These are phyloP conservation scores for Peromyscus leucopus DNA, from an alignment of 2,113 vertebrate species.

Conservation along the genomic window DNA sequence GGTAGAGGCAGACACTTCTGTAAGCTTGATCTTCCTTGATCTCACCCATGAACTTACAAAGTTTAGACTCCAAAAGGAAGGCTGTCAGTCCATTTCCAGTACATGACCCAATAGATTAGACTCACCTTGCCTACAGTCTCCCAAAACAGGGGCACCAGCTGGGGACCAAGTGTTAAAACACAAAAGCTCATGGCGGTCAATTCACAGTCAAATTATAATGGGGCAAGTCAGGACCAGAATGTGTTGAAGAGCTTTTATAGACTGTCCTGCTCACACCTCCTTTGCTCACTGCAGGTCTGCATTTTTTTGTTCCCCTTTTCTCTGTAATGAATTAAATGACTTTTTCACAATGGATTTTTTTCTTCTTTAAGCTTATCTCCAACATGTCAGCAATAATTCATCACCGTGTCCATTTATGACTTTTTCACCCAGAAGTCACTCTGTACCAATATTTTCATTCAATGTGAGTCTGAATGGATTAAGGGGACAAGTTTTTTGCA, in stretches of 20 bases:
- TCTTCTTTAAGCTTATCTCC: neutral
- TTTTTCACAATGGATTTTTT: neutral
- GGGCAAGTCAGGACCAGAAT: neutral
- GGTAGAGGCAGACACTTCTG: neutral
- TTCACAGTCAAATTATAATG: neutral
- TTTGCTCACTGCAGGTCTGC: neutral
- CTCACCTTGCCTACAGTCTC: neutral
- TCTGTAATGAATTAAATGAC: neutral
- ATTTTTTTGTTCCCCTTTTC: neutral
- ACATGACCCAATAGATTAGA: no score
- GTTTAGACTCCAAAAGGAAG: neutral
- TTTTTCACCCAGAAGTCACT: constrained; percentile 20
- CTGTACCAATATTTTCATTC: neutral
- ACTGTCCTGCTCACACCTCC: neutral
- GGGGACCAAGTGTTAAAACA: neutral
- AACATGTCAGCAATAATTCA: neutral
- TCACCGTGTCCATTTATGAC: neutral
- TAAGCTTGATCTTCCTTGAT: neutral
- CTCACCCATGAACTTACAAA: neutral
- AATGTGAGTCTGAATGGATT: neutral
- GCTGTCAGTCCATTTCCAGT: neutral
- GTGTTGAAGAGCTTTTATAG: neutral
- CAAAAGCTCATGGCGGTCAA: neutral
- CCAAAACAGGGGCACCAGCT: neutral
- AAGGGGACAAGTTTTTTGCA: neutral